These are phyloP conservation scores for Lysiphlebus fabarum DNA, from an alignment of 1,140 invertebrate genomes.

Conservation along the genomic window DNA sequence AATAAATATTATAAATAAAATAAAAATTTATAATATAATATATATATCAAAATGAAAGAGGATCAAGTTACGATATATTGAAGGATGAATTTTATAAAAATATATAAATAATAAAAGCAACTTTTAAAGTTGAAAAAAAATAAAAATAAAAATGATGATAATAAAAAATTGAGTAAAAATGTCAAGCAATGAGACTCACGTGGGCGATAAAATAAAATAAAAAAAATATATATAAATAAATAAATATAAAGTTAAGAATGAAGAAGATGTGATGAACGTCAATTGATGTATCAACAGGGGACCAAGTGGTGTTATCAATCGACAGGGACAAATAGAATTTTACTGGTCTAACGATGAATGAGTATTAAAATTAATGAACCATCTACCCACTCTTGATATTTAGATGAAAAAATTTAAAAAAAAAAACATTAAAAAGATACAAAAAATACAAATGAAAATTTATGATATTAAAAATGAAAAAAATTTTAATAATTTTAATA, in stretches of 20 bases:
- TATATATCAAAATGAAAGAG: no score
- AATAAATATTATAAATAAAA: no score
- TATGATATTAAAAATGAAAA: conserved; percentile 15
- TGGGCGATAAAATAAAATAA: conserved; percentile 1
- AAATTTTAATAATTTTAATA: conserved; percentile 4
- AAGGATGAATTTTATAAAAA: no score
- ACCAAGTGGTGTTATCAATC: conserved; percentile 14
- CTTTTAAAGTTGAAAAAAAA: not conserved
- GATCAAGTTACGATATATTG: no score
- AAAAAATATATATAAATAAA: not conserved
- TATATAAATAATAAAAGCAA: no score
- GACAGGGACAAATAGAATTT: conserved; percentile 12
- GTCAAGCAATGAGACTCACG: not conserved
- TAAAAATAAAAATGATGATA: conserved; percentile 1
- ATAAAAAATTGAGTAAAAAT: not conserved
- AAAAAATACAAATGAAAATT: conserved; percentile 14
- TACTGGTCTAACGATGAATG: conserved; percentile 20
- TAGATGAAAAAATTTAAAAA: no score
- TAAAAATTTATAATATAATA: no score
- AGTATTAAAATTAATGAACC: conserved; percentile 29
- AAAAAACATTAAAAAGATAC: conserved; percentile 20
- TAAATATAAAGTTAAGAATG: conserved; percentile 9
- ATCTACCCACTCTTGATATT: not conserved
- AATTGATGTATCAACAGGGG: conserved; percentile 3
- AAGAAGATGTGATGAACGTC: conserved; percentile 8